These are phyloP conservation scores for Carcina quercana DNA, from an alignment of 2,888 invertebrate species.

Conservation along the genomic window DNA sequence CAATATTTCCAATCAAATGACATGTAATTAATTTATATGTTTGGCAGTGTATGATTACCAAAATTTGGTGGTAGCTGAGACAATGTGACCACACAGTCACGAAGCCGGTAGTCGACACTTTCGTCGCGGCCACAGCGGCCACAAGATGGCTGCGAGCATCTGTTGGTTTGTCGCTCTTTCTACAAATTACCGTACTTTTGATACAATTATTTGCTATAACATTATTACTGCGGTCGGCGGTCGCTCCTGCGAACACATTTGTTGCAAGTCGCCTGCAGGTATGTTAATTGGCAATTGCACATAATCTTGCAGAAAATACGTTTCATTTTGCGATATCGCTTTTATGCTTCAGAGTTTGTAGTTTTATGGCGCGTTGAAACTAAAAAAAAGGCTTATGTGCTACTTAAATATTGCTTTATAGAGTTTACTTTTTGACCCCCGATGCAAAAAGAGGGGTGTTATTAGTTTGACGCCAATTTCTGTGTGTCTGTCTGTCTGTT, in stretches of 20 bases:
- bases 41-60: slow-evolving; percentile 40
- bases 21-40: too few species aligned
- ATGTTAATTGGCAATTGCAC: slow-evolving; percentile 30
- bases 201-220: slow-evolving; percentile 56
- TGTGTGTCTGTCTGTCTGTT: too few species aligned
- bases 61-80: slow-evolving; percentile 66
- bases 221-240: slow-evolving; percentile 56
- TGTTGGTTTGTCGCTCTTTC: slow-evolving; percentile 69
- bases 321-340: slow-evolving; percentile 5
- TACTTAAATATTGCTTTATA: too few species aligned
- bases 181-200: slow-evolving; percentile 56
- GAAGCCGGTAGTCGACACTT: slow-evolving; percentile 49
- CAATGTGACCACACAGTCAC: slow-evolving; percentile 64
- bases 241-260: slow-evolving; percentile 48
- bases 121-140: slow-evolving; percentile 46
- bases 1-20: too few species aligned
- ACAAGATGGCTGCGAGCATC: slow-evolving; percentile 69
- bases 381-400: too few species aligned
- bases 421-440: too few species aligned
- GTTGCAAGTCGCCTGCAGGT: slow-evolving; percentile 32
- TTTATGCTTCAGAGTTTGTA: slow-evolving; percentile 8
- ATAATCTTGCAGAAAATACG: slow-evolving; percentile 4
- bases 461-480: too few species aligned
- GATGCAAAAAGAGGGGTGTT: too few species aligned
- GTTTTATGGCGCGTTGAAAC: too few species aligned